Evolutionary conservation across 2,113 vertebrate genomes (phyloP), one percentile per base, ranked within the genome.

Genomic region (Ranitomeya variabilis): DNA sequence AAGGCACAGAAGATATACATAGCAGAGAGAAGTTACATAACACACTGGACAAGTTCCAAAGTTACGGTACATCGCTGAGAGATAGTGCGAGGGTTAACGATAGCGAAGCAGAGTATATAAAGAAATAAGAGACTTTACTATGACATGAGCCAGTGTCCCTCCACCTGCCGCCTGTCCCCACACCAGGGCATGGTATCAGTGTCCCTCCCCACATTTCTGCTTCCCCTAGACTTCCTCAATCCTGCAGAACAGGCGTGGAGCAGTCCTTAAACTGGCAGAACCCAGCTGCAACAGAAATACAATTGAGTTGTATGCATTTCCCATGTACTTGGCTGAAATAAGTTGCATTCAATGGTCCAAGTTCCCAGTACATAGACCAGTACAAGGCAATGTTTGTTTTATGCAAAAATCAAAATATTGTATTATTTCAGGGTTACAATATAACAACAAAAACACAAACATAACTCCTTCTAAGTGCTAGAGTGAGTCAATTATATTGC

Each of bases 141-240:
- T 73, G 11, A 82, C 64, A 59, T 45, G 52, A 82, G 66, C 8
- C 86, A 6, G 52, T 10, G 78, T 37, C 86, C 66, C 37, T 71
- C 86, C 79, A 81, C 86, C 79, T 73, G 74, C 86, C 51, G 86
- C 23, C 23, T 59, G 77, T 54, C 86, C 86, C 64, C 86, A 57
- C 62, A 52, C 60, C 51, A 15, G 11, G 52, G 52, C 86, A 86
- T 86, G 62, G 31, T 79, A 9, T 37, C 52, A 2, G 26, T 51
- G 69, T 86, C 67, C 83, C 83, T 59, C 55, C 73, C 59, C 51
- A 8, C 2, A 7, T 18, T 45, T 45, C 19, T 31, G 4, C 66
- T 57, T 79, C 31, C 23, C 52, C 45, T 55, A n/a, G n/a, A 81
- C 86, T 81, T 81, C 86, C 86, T 73, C 21, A 74, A 74, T 87